Conservation (phyloP, 2,888 invertebrate species). For the Sympetrum striolatum region DNA sequence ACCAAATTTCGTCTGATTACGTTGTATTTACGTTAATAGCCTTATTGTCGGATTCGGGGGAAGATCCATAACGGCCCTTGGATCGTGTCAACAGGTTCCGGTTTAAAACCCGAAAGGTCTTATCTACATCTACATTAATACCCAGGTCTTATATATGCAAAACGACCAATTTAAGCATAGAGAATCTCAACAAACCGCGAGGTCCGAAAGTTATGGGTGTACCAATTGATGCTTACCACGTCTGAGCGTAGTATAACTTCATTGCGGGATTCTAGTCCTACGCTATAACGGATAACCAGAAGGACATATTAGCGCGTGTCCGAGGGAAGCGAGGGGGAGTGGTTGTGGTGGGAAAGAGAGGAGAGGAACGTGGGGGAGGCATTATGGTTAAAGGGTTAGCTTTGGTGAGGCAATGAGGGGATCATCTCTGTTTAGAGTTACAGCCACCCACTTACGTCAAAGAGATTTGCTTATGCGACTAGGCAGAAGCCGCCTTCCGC, state of each 20-base stretch:
- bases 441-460: constrained; percentile 13
- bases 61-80: too few species aligned
- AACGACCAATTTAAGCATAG: too few species aligned
- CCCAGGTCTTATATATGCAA: too few species aligned
- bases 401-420: neutral
- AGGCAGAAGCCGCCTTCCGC: neutral
- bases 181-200: too few species aligned
- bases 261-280: neutral
- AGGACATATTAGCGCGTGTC: neutral
- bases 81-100: too few species aligned
- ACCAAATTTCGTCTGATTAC: too few species aligned
- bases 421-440: neutral
- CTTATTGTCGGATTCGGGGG: too few species aligned
- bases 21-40: too few species aligned
- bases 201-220: too few species aligned
- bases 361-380: neutral
- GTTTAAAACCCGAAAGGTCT: too few species aligned
- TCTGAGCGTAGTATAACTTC: neutral
- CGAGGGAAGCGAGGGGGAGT: neutral
- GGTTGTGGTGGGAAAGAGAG: neutral
- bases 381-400: neutral
- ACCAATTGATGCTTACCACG: too few species aligned
- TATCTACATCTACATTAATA: too few species aligned
- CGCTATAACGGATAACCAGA: neutral
- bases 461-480: constrained; percentile 12